Base-by-base conservation (phyloP, 2,113 vertebrate species). In the Halichoeres trimaculatus region DNA sequence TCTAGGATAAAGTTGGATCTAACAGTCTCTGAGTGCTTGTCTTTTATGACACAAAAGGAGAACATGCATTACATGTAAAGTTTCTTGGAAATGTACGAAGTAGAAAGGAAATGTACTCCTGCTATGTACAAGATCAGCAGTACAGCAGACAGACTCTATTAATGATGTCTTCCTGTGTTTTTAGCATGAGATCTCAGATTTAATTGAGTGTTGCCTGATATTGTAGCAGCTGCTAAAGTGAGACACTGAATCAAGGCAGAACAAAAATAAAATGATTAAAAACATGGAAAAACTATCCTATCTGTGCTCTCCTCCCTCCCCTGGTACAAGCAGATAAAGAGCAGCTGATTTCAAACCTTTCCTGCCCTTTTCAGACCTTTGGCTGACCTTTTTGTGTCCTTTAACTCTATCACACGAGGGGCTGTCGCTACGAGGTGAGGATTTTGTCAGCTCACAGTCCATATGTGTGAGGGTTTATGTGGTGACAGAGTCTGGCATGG, bases 351-450 rank as follows among this genome's bases (percentile, higher is more conserved):
- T 40, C 84, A 84, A 61, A 23, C 75, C 55, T 30, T 64, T 55
- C 48, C 78, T 81, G 88, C 86, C 88, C 87, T 90, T 89, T 70
- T 69, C 53, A 85, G 87, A 91, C 92, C 90, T 92, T 92, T 91
- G 43, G 51, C 24, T 92, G 90, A 92, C 92, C 91, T 93, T 93
- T 91, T 58, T 30, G 38, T 86, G 84, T 90, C 84, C 81, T 88
- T 83, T 88, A 69, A 79, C 76, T 77, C 43, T 50, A 52, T 88
- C 74, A 83, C 83, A 59, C 82, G 80, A 53, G 76, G 59, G 68
- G 30, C 77, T 74, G 70, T 71, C 10, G 9, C 54, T 72, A 56
- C 34, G 76, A 84, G 84, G 65, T 72, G 65, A 70, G 78, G 76
- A 76, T 81, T 75, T 26, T 80, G 53, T 85, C 50, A 77, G 22